phyloP scores from a whole-genome alignment of 1,140 invertebrate species.

The Eriocheir sinensis region DNA sequence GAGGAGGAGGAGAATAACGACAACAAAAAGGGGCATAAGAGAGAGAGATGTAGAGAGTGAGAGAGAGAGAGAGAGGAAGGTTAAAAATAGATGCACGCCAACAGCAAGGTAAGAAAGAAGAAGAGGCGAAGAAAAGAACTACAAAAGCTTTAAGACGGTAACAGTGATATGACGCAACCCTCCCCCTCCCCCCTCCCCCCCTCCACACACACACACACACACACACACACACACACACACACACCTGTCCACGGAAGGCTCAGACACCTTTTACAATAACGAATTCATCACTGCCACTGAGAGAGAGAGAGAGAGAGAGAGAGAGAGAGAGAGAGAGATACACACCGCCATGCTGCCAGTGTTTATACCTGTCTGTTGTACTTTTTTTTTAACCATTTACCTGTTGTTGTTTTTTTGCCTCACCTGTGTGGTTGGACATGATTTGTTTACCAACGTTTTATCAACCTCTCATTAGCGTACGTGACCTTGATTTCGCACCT shows the following conservation, averaged over 20 bases:
- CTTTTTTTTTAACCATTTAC: not conserved
- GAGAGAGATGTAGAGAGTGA: slow-evolving; percentile 40
- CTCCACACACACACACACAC: slow-evolving; percentile 35
- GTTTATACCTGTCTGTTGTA: not conserved
- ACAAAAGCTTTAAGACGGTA: not conserved
- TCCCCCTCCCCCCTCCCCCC: not conserved
- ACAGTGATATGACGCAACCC: not conserved
- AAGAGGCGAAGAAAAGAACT: not conserved
- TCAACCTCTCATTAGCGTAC: not conserved
- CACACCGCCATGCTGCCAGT: not conserved
- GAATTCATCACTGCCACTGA: not conserved
- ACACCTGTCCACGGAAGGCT: not conserved
- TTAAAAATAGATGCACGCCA: not conserved
- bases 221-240: slow-evolving; percentile 30
- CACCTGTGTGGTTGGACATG: too few relatives aligned
- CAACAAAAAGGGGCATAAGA: not conserved
- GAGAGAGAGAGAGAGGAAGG: slow-evolving; percentile 40
- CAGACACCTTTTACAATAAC: not conserved
- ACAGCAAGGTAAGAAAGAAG: not conserved
- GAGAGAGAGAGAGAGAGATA: too few relatives aligned
- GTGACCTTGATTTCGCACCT: not conserved
- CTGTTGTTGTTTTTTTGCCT: not conserved
- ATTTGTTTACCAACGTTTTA: not conserved
- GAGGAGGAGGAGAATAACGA: not conserved
- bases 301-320: not conserved